Evolutionary conservation across 2,888 invertebrate species (phyloP), one percentile per base, ranked within the genome.

Genomic region (Pinctada fucata): DNA sequence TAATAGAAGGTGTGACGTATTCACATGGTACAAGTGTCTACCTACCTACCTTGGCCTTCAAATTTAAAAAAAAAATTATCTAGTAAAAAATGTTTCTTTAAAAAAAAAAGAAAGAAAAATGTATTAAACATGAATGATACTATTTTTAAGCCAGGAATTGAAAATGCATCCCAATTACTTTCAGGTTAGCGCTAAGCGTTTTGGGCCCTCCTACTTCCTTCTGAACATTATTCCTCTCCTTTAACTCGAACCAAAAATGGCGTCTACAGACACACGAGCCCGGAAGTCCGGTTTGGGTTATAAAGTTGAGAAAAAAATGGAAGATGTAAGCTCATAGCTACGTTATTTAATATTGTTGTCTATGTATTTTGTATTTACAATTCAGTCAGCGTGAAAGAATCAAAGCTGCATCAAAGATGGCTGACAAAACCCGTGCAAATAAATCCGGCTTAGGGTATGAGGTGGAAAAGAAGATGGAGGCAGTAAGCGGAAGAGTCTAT

Each of bases 361-460:
- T 31, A 31, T 31, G 31, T 31, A 31, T 31, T 66, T 50, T 58
- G 58, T 50, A 65, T 65, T 74, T 74, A 66, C 66, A 66, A 58
- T 58, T 58, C 66, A 72, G 50, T 45, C 52, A 72, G 72, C 13
- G 72, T 52, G n/a, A 51, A 45, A 72, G 51, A 49, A 49, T 64
- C 48, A 49, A 65, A 66, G 49, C 50, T 16, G 50, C 66, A 45
- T 10, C 52, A 71, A 76, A 76, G 70, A 76, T 76, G 76, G 73
- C 68, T 79, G 73, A 70, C 64, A 67, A 45, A 10, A 65, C 58
- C 66, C 81, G 90, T 80, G 91, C 91, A 48, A 88, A 85, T 82
- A 91, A 91, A 81, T 86, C 90, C 71, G 91, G 91, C 71, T 83
- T 90, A 72, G 90, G 88, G 64, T 87, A 88, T 77, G 88, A 90